Base-by-base conservation (phyloP, 2,113 vertebrate species). In the Hyla sarda region DNA sequence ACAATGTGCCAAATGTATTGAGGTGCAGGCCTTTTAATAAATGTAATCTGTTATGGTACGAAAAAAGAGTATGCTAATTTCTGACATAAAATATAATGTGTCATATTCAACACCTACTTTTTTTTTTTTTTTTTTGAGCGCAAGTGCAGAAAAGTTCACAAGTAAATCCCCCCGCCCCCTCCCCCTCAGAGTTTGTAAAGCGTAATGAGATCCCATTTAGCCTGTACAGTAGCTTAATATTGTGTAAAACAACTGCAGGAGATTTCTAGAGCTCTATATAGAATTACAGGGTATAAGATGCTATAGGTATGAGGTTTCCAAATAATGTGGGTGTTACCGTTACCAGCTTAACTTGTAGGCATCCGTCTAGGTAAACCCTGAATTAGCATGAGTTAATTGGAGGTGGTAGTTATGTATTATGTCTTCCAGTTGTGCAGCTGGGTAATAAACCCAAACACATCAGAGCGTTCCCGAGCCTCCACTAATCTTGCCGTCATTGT, bases 401-500 rank as follows among this genome's bases (percentile, higher is more conserved):
- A 23, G n/a, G 78, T 81, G 47, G 34, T 62, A 41, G 34, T 81
- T 81, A 47, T 65, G 56, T 60, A 45, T 45, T 62, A 47, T 62
- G 78, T 81, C 48, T 85, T 76, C 32, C 74, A 79, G 48, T 62
- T 71, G 32, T 65, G 47, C 62, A 52, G 75, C 62, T 34, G 41
- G 52, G 65, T 85, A 71, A 41, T 41, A 50, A 71, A 69, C 76
- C 60, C 75, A 85, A 85, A 69, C 48, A 78, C 62, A 85, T 65
- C 37, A 79, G 56, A 41, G 76, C 69, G 60, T 67, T 77, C 83
- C 73, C 75, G 52, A 54, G 60, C 30, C 47, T 54, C 14, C 13
- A 41, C 84, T 78, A 78, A 78, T 47, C 76, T 69, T 32, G 56
- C n/a, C 37, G n/a, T 81, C 62, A 73, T 28, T 37, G 28, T 54